Evolutionary conservation across 35 echinoderm and acorn worm genomes (phyloP).

Genomic region (Anneissia japonica): DNA sequence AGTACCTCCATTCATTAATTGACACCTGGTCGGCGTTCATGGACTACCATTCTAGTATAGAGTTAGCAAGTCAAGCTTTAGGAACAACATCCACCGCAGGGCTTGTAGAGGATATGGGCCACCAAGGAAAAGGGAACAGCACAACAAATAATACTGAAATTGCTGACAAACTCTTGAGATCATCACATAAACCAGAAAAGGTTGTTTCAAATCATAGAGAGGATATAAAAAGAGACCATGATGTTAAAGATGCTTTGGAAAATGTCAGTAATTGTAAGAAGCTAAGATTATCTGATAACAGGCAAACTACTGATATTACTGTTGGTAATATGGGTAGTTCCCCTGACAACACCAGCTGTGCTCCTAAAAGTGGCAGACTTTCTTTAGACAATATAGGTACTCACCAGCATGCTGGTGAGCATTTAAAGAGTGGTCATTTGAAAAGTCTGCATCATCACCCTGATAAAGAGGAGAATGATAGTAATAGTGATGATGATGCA

Average conservation of each 20-base stretch:
- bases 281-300: too few species aligned
- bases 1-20: conserved; percentile 22
- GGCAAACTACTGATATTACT: background rate
- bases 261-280: background rate
- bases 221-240: conserved; percentile 4
- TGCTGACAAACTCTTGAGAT: too few species aligned
- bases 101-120: too few species aligned
- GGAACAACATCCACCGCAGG: too few species aligned
- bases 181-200: too few species aligned
- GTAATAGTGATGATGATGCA: background rate
- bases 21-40: conserved; percentile 22
- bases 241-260: too few species aligned
- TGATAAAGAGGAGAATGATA: background rate
- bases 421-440: too few species aligned
- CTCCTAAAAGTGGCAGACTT: background rate
- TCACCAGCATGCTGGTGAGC: too few species aligned
- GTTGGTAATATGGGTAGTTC: background rate
- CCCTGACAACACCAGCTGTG: background rate
- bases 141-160: too few species aligned
- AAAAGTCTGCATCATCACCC: too few species aligned
- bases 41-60: background rate
- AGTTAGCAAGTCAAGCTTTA: background rate
- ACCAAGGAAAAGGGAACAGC: background rate
- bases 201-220: too few species aligned
- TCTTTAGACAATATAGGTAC: too few species aligned